Conservation (phyloP, 2,797 vertebrate genomes). For the Valencia hispanica region DNA sequence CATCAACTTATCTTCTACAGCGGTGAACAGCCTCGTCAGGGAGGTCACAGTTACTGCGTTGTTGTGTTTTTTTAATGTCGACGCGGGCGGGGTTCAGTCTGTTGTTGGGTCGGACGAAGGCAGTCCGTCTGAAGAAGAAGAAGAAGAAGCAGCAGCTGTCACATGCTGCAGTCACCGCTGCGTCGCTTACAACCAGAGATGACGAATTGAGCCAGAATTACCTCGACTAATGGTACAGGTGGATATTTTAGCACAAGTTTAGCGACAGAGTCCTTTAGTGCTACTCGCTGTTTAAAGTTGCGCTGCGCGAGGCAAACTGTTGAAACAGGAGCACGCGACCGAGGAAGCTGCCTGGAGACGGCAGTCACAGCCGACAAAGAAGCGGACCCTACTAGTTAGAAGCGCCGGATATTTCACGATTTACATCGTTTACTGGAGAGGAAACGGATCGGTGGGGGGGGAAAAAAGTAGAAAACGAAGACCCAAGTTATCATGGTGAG, state of each 20-base stretch:
- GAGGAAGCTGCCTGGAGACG: constrained; percentile 15
- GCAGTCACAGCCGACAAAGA: constrained; percentile 1
- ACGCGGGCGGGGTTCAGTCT: constrained; percentile 50
- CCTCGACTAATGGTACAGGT: not conserved
- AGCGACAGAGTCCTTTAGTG: not conserved
- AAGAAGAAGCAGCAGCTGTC: constrained; percentile 71
- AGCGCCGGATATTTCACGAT: constrained; percentile 13
- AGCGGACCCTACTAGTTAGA: not conserved
- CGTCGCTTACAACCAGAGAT: constrained; percentile 2
- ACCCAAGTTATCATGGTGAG: constrained; percentile 79
- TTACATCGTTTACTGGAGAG: constrained; percentile 9
- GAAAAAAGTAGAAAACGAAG: constrained; percentile 32
- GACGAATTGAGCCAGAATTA: constrained; percentile 8
- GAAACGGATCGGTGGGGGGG: no score
- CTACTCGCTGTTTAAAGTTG: constrained; percentile 24
- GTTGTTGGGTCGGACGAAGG: constrained; percentile 46
- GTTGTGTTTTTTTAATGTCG: no score
- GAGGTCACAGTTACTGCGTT: constrained; percentile 52
- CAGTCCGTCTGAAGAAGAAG: constrained; percentile 23
- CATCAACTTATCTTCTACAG: not conserved
- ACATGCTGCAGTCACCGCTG: constrained; percentile 48
- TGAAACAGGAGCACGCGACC: constrained; percentile 24
- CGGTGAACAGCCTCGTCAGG: not conserved
- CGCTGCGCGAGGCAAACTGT: constrained; percentile 4
- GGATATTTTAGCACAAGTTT: not conserved